Evolutionary conservation across 2,113 vertebrate species (phyloP).

Genomic region (Alligator sinensis): DNA sequence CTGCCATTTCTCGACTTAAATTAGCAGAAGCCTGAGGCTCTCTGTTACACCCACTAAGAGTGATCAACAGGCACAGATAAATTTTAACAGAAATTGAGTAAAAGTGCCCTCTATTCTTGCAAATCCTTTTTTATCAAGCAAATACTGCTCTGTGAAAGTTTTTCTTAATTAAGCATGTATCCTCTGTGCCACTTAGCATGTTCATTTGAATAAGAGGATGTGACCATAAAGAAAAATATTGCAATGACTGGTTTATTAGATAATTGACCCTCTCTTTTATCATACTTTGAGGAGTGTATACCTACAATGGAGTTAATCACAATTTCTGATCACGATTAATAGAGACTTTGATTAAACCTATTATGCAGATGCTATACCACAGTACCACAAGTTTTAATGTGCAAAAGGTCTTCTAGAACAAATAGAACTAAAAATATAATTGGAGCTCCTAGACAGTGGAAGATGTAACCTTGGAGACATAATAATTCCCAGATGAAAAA

Average conservation of each 20-base stretch:
- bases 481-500: conserved; percentile 52
- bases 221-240: conserved; percentile 22
- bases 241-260: not conserved
- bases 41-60: not conserved
- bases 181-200: not conserved
- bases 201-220: not conserved
- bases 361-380: not conserved
- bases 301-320: conserved; percentile 22
- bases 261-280: conserved; percentile 41
- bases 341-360: not conserved
- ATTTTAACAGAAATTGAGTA: not conserved
- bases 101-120: not conserved
- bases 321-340: conserved; percentile 51
- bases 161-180: not conserved
- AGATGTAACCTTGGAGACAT: conserved; percentile 19
- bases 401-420: conserved; percentile 28
- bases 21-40: no score
- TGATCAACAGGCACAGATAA: not conserved
- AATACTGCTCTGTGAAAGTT: not conserved
- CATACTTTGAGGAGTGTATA: conserved; percentile 40
- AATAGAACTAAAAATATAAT: conserved; percentile 21
- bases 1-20: no score
- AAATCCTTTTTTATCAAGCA: not conserved
- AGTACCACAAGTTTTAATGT: conserved; percentile 1
- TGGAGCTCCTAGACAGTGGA: not conserved